Percentiles rank a stretch among this genome's conserved stretches.
phyloP scores from a whole-genome alignment of 2,797 vertebrate species.

The Myiotriccus ornatus region DNA sequence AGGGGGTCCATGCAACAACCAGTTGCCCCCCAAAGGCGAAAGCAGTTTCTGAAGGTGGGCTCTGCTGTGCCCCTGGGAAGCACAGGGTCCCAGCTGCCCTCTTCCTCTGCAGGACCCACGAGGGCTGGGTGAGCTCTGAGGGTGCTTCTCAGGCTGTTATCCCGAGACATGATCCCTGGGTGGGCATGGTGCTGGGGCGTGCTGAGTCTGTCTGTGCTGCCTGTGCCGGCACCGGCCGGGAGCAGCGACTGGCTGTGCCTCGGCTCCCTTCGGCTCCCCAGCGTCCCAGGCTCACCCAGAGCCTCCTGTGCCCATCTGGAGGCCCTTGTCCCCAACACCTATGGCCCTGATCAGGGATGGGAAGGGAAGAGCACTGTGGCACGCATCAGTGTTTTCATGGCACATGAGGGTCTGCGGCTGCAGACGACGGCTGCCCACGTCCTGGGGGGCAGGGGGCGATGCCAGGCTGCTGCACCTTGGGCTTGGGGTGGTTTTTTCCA shows the following conservation, averaged over 20 bases:
- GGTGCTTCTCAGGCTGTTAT: not conserved
- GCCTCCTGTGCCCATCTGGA: accelerated
- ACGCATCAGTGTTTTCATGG: accelerated
- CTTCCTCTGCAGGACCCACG: accelerated
- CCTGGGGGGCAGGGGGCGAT: not conserved
- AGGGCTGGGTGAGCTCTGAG: not conserved
- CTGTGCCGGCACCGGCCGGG: not conserved
- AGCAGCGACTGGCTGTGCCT: not conserved
- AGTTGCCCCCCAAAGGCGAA: not conserved
- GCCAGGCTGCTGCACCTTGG: not conserved
- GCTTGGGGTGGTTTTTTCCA: not conserved
- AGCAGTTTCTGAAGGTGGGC: too few relatives aligned
- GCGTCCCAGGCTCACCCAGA: accelerated
- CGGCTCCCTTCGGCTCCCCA: not conserved
- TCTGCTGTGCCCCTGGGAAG: not conserved
- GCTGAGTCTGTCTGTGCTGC: not conserved
- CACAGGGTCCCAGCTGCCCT: accelerated
- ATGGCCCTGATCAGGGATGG: accelerated
- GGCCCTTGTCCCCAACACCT: not conserved
- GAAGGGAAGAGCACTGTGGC: accelerated
- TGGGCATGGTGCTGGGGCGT: not conserved
- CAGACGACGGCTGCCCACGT: accelerated
- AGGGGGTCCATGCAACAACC: not conserved
- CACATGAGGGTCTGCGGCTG: accelerated
- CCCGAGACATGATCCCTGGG: not conserved